Percentiles rank a stretch among this genome's conserved stretches.
phyloP scores from a whole-genome alignment of 2,113 vertebrate genomes.

The Megalops atlanticus region DNA sequence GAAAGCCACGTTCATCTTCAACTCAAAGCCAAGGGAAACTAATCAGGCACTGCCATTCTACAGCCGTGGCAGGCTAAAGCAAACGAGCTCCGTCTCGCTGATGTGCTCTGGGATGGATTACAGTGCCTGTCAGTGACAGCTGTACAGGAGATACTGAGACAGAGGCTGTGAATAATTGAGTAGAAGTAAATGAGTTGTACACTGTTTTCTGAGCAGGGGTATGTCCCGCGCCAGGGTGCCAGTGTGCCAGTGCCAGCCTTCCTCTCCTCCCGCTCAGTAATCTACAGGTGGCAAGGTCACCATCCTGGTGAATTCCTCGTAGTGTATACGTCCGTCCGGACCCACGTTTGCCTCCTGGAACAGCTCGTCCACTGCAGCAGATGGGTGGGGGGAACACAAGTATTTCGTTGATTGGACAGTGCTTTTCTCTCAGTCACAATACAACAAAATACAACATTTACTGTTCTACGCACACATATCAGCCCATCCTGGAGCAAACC shows the following conservation, averaged over 20 bases:
- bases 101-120: background rate
- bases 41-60: background rate
- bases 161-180: background rate
- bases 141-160: background rate
- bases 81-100: background rate
- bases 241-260: background rate
- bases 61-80: background rate
- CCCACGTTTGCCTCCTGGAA: conserved; percentile 71
- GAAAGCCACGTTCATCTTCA: background rate
- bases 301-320: conserved; percentile 72
- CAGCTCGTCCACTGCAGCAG: conserved; percentile 79
- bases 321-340: conserved; percentile 68
- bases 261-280: conserved; percentile 54
- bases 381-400: background rate
- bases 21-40: background rate
- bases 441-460: background rate
- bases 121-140: background rate
- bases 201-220: background rate
- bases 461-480: background rate
- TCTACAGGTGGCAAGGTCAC: conserved; percentile 62
- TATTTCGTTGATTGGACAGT: background rate
- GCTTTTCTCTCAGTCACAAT: background rate
- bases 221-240: no score
- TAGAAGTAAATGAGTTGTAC: background rate
- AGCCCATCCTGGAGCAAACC: no score